phyloP scores from a whole-genome alignment of 2,888 invertebrate genomes.

The Andrena flavipes region DNA sequence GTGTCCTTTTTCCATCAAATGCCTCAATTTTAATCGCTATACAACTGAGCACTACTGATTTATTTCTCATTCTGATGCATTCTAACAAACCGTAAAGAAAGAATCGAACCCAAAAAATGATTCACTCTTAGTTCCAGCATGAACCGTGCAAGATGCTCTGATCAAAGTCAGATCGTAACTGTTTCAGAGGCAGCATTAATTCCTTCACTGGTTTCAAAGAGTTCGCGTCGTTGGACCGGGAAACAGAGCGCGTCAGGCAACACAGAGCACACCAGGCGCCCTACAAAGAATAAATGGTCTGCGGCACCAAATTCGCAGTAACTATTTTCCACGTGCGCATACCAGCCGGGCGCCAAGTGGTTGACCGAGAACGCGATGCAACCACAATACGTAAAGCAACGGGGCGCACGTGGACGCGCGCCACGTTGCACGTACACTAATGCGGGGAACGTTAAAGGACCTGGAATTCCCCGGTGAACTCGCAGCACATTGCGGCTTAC shows the following conservation, averaged over 20 bases:
- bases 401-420: neutral
- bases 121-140: neutral
- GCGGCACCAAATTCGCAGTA: conserved; percentile 53
- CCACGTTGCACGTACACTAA: conserved; percentile 4
- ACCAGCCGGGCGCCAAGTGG: conserved; percentile 64
- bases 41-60: too few relatives aligned
- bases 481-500: conserved; percentile 29
- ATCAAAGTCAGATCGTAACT: neutral
- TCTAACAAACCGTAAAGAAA: too few relatives aligned
- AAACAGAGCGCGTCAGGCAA: neutral
- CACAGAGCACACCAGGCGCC: neutral
- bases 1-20: too few relatives aligned
- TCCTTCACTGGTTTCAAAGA: neutral
- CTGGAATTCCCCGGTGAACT: conserved; percentile 24
- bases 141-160: neutral
- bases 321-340: conserved; percentile 62
- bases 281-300: conserved; percentile 14
- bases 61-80: too few relatives aligned
- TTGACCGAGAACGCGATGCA: conserved; percentile 50
- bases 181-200: conserved; percentile 7
- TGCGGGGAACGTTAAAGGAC: conserved; percentile 28
- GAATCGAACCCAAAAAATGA: neutral
- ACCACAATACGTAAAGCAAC: conserved; percentile 19
- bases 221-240: neutral
- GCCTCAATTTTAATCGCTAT: too few relatives aligned